Conservation (phyloP, 2,888 invertebrate genomes). For the Dendrolimus houi region DNA sequence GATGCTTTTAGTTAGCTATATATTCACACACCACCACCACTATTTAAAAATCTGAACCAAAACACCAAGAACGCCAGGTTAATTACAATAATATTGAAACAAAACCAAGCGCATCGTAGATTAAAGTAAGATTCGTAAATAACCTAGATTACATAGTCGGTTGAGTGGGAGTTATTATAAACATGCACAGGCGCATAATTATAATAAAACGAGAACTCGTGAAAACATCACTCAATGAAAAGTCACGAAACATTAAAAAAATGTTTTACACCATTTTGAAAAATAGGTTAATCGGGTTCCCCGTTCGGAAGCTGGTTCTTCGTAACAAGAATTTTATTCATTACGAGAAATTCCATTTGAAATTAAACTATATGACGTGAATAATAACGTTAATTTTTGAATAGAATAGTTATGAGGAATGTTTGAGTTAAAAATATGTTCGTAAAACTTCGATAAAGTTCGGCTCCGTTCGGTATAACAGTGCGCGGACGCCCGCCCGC, state of each 20-base stretch:
- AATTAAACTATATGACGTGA: background rate
- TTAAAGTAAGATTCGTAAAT: background rate
- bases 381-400: slow-evolving; percentile 15
- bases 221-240: background rate
- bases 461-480: slow-evolving; percentile 36
- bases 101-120: background rate
- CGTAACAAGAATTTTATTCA: background rate
- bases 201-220: background rate
- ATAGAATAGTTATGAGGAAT: slow-evolving; percentile 25
- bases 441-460: slow-evolving; percentile 50
- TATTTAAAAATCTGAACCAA: background rate
- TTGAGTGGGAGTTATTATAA: background rate
- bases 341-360: background rate
- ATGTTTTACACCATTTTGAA: slow-evolving; percentile 20
- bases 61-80: background rate
- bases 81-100: background rate
- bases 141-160: background rate
- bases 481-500: slow-evolving; percentile 63
- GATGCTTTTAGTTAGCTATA: too few relatives aligned
- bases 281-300: slow-evolving; percentile 64
- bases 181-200: background rate
- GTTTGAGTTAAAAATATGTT: slow-evolving; percentile 62
- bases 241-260: slow-evolving; percentile 1
- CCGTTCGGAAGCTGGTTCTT: slow-evolving; percentile 30
- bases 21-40: too few relatives aligned